Conservation (phyloP, 2,797 vertebrate genomes). For the Prionace glauca region DNA sequence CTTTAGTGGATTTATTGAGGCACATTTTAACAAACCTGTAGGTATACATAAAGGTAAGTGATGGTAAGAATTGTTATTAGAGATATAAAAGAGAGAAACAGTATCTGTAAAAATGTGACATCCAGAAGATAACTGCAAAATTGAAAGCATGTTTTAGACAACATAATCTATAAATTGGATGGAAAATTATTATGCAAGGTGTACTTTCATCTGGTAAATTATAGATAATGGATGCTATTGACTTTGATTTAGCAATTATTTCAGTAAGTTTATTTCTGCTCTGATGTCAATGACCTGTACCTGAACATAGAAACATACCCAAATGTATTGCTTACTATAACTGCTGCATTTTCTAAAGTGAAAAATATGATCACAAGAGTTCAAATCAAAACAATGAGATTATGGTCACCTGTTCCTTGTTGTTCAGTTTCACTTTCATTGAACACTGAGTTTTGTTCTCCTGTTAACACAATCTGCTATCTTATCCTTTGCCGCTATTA, state of each 20-base stretch:
- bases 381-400: slow-evolving; percentile 1
- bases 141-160: not conserved
- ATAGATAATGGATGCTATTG: slow-evolving; percentile 26
- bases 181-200: not conserved
- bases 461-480: too few species aligned
- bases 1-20: not conserved
- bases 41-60: not conserved
- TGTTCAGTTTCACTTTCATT: too few species aligned
- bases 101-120: not conserved
- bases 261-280: not conserved
- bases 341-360: not conserved
- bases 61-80: not conserved
- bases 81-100: not conserved
- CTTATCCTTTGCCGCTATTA: too few species aligned
- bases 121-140: not conserved
- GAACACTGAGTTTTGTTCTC: too few species aligned
- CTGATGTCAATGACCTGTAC: not conserved
- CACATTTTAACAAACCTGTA: not conserved
- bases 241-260: slow-evolving; percentile 30
- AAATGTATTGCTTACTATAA: not conserved
- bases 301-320: not conserved
- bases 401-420: too few species aligned
- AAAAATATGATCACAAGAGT: not conserved
- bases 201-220: not conserved
- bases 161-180: not conserved